Evolutionary conservation across 64 coral and sea anemone species (phyloP), one percentile per base, ranked within the genome.

Genomic region (Actinia tenebrosa): DNA sequence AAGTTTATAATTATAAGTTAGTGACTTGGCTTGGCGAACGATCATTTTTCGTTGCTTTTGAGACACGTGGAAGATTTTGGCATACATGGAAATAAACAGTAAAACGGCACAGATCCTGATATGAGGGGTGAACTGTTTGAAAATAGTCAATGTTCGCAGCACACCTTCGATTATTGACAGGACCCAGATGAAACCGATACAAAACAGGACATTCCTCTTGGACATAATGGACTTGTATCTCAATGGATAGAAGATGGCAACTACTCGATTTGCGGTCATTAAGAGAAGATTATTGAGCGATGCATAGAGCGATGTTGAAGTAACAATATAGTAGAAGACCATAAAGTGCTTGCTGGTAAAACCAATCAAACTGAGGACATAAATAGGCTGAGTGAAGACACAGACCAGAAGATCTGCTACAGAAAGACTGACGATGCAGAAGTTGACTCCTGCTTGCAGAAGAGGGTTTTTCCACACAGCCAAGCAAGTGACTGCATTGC

Each of bases 271-370:
- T 3, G 25, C 46, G 1, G 83, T 85, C 83, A 85, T 7, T 19
- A 59, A 56, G 22, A 85, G 83, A 18, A 85, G 56, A 44, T 61
- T 85, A 17, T 85, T 85, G 15, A 85, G 60, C 53, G 83, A 85
- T 58, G 83, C 83, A 62, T 85, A 85, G 52, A 85, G 83, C 60
- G 83, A 85, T 16, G 56, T 85, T 58, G 83, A 85, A 15, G 83
- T 85, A 7, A 85, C 54, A 10, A 85, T 46, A 20, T 53, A 85
- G 83, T 85, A 85, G 52, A 85, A 56, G 52, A 85, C 19, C 26
- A 20, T 17, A 27, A 85, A 85, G 25, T 85, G 5, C 26, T 58
- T 27, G 25, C 46, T 60, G 37, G 83, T 53, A 26, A 53, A 85
- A 3, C 83, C 83, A 60, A 62, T 85, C 37, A 85, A 64, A 44